A percentile compares a stretch with the other conserved stretches of the same genome.
Conservation (phyloP, 2,888 invertebrate genomes). For the Athalia rosae region DNA sequence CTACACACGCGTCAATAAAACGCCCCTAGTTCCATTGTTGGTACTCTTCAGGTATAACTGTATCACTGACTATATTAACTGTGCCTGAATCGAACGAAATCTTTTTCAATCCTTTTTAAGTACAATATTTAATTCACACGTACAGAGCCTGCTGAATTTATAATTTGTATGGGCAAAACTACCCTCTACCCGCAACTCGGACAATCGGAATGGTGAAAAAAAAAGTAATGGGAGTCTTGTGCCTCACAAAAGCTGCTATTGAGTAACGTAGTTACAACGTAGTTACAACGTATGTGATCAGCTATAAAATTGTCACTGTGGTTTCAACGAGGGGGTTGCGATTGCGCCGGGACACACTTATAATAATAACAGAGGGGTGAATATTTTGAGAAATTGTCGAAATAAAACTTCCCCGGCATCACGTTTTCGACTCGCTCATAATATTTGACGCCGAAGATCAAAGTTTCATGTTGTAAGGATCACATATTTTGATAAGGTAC, state of each 20-base stretch:
- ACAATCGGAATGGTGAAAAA: too few species aligned
- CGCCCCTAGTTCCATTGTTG: constrained; percentile 32
- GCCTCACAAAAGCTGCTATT: neutral
- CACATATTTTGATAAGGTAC: too few species aligned
- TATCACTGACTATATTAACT: neutral
- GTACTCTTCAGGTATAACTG: constrained; percentile 10
- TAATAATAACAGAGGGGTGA: constrained; percentile 55
- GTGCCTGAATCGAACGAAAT: neutral
- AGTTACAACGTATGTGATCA: constrained; percentile 5
- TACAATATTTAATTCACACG: too few species aligned
- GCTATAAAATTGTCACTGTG: constrained; percentile 57
- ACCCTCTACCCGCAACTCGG: too few species aligned
- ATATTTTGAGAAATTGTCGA: constrained; percentile 54
- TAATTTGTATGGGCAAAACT: too few species aligned
- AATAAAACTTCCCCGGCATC: constrained; percentile 23
- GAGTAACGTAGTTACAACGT: neutral
- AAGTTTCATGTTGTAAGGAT: too few species aligned
- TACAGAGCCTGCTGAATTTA: too few species aligned
- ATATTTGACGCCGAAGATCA: too few species aligned
- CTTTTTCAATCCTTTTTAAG: too few species aligned
- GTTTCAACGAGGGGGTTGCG: constrained; percentile 54
- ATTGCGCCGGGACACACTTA: constrained; percentile 50
- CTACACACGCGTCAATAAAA: constrained; percentile 39
- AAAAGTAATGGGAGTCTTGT: too few species aligned
- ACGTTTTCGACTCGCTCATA: neutral